A percentile compares a stretch with the other conserved stretches of the same genome.
Evolutionary conservation across 2,797 vertebrate species (phyloP).

Genomic region (Siniperca obscura): DNA sequence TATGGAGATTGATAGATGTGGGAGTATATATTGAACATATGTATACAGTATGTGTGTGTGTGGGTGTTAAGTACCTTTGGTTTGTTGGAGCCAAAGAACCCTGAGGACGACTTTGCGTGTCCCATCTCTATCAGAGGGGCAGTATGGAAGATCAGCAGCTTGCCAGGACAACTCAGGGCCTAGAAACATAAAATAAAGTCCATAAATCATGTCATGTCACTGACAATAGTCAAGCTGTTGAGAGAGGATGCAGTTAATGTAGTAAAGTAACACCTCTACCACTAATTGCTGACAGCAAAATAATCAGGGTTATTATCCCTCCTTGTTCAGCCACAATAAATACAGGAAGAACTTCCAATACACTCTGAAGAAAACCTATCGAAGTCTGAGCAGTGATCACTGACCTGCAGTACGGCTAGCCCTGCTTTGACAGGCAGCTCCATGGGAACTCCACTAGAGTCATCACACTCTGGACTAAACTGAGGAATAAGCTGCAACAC

Average conservation of each 20-base stretch:
- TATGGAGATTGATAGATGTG: neutral
- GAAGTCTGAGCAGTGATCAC: neutral
- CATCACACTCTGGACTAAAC: slow-evolving; percentile 70
- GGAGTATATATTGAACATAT: neutral
- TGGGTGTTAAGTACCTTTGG: slow-evolving; percentile 73
- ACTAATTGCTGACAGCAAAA: neutral
- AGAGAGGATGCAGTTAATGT: neutral
- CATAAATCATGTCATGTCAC: neutral
- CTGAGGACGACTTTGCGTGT: slow-evolving; percentile 69
- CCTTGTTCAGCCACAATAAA: neutral
- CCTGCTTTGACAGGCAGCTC: slow-evolving; percentile 82
- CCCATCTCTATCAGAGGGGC: slow-evolving; percentile 77
- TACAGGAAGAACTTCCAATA: neutral
- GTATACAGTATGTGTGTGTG: neutral
- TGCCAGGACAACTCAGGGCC: slow-evolving; percentile 82
- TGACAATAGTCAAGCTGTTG: neutral
- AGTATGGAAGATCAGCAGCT: slow-evolving; percentile 85
- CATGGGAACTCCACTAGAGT: slow-evolving; percentile 55
- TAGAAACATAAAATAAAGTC: slow-evolving; percentile 37
- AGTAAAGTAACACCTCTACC: neutral
- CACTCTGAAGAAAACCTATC: neutral
- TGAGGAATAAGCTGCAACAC: slow-evolving; percentile 82
- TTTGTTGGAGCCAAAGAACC: slow-evolving; percentile 82
- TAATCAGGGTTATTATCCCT: neutral
- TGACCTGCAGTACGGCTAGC: slow-evolving; percentile 83